Evolutionary conservation across 2,113 vertebrate species (phyloP).

Genomic region (Gavialis gangeticus): DNA sequence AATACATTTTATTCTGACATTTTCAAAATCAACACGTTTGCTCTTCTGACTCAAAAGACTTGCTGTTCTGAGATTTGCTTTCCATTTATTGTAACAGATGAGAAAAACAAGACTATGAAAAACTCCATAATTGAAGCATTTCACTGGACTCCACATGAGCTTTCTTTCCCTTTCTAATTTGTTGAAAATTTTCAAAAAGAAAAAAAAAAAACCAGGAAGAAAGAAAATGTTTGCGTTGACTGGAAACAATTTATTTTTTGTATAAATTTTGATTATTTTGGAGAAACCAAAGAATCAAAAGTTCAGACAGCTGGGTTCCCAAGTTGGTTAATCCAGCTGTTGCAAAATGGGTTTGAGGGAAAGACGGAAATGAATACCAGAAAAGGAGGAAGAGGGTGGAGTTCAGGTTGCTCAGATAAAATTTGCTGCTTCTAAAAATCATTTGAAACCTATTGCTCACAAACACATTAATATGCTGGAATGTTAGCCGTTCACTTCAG

Average conservation of each 20-base stretch:
- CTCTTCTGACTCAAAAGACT: no score
- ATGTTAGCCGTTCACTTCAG: neutral
- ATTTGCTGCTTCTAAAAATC: neutral
- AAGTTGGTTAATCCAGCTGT: neutral
- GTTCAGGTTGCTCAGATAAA: neutral
- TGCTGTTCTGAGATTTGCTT: no score
- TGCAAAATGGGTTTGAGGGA: neutral
- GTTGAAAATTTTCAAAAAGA: no score
- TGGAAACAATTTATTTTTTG: neutral
- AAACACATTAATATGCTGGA: slow-evolving; percentile 23
- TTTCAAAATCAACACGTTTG: no score
- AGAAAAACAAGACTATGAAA: no score
- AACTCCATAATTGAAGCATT: no score
- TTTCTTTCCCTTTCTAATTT: no score
- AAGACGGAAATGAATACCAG: neutral
- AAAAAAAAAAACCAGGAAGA: neutral
- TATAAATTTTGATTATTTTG: neutral
- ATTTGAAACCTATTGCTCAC: neutral
- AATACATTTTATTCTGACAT: no score
- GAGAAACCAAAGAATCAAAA: neutral
- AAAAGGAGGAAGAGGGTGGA: neutral
- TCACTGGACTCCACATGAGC: no score
- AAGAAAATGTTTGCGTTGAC: neutral
- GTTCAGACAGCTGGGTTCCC: neutral
- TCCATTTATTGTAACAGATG: no score